Percentiles rank a stretch among this genome's conserved stretches.
These are phyloP conservation scores for Anastrepha obliqua DNA, from an alignment of 1,140 invertebrate genomes.

Conservation along the genomic window DNA sequence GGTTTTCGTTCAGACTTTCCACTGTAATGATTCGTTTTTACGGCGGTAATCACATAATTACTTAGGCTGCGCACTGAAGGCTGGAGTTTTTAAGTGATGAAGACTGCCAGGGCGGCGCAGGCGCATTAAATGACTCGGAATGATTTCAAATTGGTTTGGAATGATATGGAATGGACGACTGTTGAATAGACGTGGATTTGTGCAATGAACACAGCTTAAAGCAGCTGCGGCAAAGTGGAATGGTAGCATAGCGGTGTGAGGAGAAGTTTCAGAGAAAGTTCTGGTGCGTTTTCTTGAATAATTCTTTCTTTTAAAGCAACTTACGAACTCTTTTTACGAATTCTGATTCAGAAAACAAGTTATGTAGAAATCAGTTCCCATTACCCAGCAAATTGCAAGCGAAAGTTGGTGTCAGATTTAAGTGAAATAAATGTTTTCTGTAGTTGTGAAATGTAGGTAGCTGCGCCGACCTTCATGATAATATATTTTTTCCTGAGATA, in stretches of 20 bases:
- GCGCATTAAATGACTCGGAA: not conserved
- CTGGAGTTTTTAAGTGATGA: not conserved
- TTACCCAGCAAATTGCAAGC: too few species aligned
- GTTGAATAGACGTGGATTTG: not conserved
- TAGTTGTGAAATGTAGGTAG: too few species aligned
- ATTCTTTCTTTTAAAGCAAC: too few species aligned
- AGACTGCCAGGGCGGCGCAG: not conserved
- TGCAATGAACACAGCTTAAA: not conserved
- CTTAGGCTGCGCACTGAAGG: not conserved
- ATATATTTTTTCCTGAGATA: too few species aligned
- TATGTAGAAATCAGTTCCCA: too few species aligned
- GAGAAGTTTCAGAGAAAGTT: not conserved
- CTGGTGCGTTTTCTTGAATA: not conserved
- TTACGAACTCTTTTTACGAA: too few species aligned
- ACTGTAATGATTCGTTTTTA: constrained; percentile 3
- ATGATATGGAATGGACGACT: constrained; percentile 15
- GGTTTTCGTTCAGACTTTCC: not conserved
- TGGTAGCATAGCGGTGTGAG: not conserved
- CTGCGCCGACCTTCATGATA: too few species aligned
- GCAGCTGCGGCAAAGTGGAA: not conserved
- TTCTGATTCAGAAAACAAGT: too few species aligned
- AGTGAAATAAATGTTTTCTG: too few species aligned
- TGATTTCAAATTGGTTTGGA: constrained; percentile 24
- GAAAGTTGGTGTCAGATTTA: too few species aligned
- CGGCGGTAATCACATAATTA: constrained; percentile 49